Evolutionary conservation across 2,888 invertebrate species (phyloP), one percentile per base, ranked within the genome.

Genomic region (Lasius fuliginosus): DNA sequence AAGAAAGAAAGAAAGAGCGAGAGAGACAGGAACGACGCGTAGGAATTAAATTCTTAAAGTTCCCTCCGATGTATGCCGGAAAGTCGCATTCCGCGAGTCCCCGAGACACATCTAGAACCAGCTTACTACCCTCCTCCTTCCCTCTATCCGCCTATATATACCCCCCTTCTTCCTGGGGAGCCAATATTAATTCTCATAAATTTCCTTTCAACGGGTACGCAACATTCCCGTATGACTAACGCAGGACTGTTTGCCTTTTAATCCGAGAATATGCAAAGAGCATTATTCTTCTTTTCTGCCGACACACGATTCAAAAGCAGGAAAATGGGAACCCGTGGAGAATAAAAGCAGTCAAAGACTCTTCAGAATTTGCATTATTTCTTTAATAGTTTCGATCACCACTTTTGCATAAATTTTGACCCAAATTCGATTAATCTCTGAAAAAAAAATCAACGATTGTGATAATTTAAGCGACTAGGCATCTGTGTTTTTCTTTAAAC

Each of bases 111-210:
- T 87, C 88, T 81, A 84, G 82, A 88, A 86, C 86, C 87, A 83
- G 73, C 85, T 74, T 81, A 67, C 82, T 49, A 18, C 84, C 79
- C n/a, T 8, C 53, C 53, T n/a, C 53, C 53, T 53, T 85, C 58
- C 65, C 30, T 3, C 18, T 23, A 79, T 75, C 49, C 40, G 15
- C 30, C 68, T 27, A 23, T 23, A 15, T 60, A 30, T 6, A 73
- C 86, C 87, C 82, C 83, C 73, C 73, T 85, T 83, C 86, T 82
- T 92, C 90, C 93, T 86, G 83, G 94, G 94, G 93, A 94, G 92
- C 94, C 94, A 92, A 95, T 95, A 95, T 95, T 95, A 95, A 95
- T 95, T 94, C 95, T 94, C 95, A 95, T 95, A 95, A 95, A 95
- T 95, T 95, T 95, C 92, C 94, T 94, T 94, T 94, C 93, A 94